These are phyloP conservation scores for Cephus pulcher DNA, from an alignment of 2,888 invertebrate genomes.

Conservation along the genomic window DNA sequence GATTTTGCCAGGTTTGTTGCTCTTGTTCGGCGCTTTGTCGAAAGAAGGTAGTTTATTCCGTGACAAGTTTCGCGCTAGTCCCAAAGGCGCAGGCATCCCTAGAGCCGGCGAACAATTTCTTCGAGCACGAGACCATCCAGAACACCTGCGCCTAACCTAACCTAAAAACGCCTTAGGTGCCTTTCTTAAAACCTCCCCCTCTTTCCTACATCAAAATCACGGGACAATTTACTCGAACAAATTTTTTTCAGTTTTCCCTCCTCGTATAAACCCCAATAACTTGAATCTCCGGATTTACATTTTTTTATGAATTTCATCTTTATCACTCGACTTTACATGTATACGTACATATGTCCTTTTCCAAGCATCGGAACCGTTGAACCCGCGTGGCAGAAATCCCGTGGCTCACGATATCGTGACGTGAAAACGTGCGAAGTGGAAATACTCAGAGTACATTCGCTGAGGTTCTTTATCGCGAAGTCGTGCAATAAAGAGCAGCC, in stretches of 20 bases:
- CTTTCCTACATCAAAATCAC: neutral
- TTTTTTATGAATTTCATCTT: neutral
- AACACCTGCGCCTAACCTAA: too few relatives aligned
- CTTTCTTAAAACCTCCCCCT: neutral
- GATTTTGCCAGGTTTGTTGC: constrained; percentile 34
- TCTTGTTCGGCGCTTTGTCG: constrained; percentile 39
- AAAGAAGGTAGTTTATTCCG: constrained; percentile 38
- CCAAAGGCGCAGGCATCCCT: constrained; percentile 34
- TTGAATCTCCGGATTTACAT: too few relatives aligned
- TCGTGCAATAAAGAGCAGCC: neutral
- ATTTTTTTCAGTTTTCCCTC: neutral
- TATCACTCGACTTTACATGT: neutral
- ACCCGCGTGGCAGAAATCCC: neutral
- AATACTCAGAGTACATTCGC: neutral
- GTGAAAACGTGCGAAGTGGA: neutral
- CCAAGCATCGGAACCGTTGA: neutral
- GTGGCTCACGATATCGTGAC: neutral
- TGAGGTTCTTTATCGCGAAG: neutral
- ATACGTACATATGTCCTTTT: neutral
- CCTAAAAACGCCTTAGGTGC: too few relatives aligned
- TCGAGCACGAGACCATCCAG: too few relatives aligned
- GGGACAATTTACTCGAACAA: too few relatives aligned
- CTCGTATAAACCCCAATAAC: neutral
- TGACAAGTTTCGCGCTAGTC: constrained; percentile 44
- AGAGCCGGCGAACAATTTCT: neutral